Evolutionary conservation across 2,888 invertebrate genomes (phyloP).

Genomic region (Platerodrilus igneus): DNA sequence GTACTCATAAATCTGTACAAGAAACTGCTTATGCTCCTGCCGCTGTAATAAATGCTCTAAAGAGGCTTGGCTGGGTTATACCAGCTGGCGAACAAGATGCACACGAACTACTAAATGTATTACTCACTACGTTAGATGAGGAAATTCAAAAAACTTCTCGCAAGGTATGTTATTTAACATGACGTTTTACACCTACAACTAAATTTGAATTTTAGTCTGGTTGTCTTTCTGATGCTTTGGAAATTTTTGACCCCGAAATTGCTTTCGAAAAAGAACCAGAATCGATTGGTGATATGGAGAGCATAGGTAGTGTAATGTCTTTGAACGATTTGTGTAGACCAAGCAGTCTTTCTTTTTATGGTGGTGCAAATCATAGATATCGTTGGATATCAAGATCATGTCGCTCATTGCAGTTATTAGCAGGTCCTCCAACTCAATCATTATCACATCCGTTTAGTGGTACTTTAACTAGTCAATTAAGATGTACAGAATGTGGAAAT

Average conservation of each 20-base stretch:
- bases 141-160: constrained; percentile 63
- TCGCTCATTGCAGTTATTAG: constrained; percentile 51
- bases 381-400: constrained; percentile 50
- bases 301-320: constrained; percentile 44
- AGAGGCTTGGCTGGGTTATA: constrained; percentile 79
- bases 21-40: constrained; percentile 59
- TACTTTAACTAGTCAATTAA: constrained; percentile 69
- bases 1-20: constrained; percentile 64
- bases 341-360: constrained; percentile 40
- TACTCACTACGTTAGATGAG: constrained; percentile 86
- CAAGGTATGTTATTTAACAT: constrained; percentile 49
- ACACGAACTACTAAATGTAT: constrained; percentile 85
- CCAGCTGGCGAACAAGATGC: constrained; percentile 90
- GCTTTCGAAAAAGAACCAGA: constrained; percentile 43
- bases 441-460: constrained; percentile 68
- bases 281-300: constrained; percentile 34
- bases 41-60: constrained; percentile 68
- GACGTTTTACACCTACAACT: constrained; percentile 2
- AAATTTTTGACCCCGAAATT: constrained; percentile 49
- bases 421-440: constrained; percentile 49
- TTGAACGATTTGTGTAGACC: constrained; percentile 45
- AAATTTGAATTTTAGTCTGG: constrained; percentile 51
- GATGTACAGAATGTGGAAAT: constrained; percentile 67
- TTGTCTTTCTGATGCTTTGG: constrained; percentile 70
- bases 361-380: constrained; percentile 40